These are phyloP conservation scores for Paracentrotus lividus DNA, from an alignment of 53 echinoderm and acorn worm genomes.

Conservation along the genomic window DNA sequence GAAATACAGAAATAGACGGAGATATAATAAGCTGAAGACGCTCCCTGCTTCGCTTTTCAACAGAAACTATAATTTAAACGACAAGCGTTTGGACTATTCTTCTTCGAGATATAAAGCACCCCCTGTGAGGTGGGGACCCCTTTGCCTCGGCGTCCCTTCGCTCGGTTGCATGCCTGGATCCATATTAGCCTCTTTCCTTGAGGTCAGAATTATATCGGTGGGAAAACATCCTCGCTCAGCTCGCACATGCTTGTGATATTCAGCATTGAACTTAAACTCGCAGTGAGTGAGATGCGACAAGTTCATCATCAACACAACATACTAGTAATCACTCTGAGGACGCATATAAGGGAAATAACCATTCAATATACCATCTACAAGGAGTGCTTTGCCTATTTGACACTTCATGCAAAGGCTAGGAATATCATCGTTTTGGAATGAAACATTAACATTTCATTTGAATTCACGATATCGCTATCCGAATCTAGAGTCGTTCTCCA, in stretches of 20 bases:
- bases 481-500: background rate
- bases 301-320: background rate
- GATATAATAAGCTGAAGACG: background rate
- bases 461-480: background rate
- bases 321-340: background rate
- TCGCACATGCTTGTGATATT: background rate
- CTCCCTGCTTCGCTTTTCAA: background rate
- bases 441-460: background rate
- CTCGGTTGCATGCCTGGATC: background rate
- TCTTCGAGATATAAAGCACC: background rate
- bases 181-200: background rate
- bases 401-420: background rate
- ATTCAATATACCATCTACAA: background rate
- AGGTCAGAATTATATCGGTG: background rate
- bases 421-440: background rate
- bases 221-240: conserved; percentile 3
- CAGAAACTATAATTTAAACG: conserved; percentile 3
- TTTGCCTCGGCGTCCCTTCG: background rate
- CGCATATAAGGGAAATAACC: background rate
- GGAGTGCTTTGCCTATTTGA: background rate
- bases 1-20: background rate
- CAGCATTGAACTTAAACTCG: background rate
- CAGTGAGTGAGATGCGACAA: background rate
- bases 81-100: conserved; percentile 15
- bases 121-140: background rate